Evolutionary conservation across 2,888 invertebrate species (phyloP).

Genomic region (Diabrotica balteata): DNA sequence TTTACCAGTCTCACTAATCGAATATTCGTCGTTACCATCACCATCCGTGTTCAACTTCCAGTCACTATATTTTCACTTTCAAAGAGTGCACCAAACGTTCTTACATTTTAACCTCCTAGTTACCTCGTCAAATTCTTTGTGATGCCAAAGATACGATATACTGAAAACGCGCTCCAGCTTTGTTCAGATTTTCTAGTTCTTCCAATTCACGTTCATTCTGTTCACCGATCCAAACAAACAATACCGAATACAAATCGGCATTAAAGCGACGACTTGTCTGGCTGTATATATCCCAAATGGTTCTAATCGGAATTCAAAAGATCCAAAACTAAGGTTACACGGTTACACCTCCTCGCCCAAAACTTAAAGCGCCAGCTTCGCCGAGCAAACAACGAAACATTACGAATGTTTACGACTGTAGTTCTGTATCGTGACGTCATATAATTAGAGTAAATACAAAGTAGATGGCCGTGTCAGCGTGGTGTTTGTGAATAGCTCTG

Average conservation of each 20-base stretch:
- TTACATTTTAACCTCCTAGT: conserved; percentile 56
- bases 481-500: conserved; percentile 60
- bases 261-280: too few species aligned
- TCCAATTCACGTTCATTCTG: not conserved
- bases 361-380: conserved; percentile 53
- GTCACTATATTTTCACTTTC: conserved; percentile 35
- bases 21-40: conserved; percentile 22
- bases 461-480: conserved; percentile 72
- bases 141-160: conserved; percentile 13
- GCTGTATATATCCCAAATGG: not conserved
- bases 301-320: conserved; percentile 7
- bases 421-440: conserved; percentile 69
- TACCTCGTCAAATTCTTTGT: conserved; percentile 42
- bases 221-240: too few species aligned
- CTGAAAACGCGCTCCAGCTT: conserved; percentile 7
- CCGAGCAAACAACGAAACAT: conserved; percentile 49
- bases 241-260: too few species aligned
- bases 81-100: conserved; percentile 26
- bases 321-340: conserved; percentile 29
- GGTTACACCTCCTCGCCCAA: conserved; percentile 44
- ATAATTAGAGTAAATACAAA: conserved; percentile 76
- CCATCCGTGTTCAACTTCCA: conserved; percentile 23
- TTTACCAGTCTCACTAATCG: conserved; percentile 15
- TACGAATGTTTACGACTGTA: conserved; percentile 55
- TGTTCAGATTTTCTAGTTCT: conserved; percentile 7